Evolutionary conservation across 2,888 invertebrate genomes (phyloP).

Genomic region (Troides aeacus): DNA sequence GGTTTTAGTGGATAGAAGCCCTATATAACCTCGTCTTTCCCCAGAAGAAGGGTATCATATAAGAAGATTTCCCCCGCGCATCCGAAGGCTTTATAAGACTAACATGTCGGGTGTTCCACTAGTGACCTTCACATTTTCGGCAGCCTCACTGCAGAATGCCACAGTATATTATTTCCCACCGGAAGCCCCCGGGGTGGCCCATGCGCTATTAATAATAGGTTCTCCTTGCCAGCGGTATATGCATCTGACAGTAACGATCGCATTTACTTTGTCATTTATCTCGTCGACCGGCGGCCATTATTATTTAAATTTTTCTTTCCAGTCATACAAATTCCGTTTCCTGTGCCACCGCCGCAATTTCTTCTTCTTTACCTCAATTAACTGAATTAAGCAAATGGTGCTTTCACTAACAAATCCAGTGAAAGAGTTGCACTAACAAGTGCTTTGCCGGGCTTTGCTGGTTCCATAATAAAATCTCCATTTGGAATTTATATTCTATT

Average conservation of each 20-base stretch:
- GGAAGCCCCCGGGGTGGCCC: conserved; percentile 55
- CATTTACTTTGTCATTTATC: conserved; percentile 64
- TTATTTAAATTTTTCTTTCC: conserved; percentile 47
- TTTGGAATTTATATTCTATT: conserved; percentile 17
- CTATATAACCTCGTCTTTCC: too few species aligned
- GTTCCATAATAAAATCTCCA: conserved; percentile 17
- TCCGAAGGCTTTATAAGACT: conserved; percentile 7
- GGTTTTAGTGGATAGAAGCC: too few species aligned
- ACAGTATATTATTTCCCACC: conserved; percentile 60
- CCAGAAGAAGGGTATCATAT: too few species aligned
- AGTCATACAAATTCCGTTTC: conserved; percentile 23
- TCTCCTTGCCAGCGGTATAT: conserved; percentile 63
- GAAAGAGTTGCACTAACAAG: conserved; percentile 22
- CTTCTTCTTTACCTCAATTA: conserved; percentile 37
- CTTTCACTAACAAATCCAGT: conserved; percentile 27
- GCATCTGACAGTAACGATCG: conserved; percentile 74
- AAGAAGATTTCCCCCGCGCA: too few species aligned
- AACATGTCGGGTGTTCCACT: conserved; percentile 27
- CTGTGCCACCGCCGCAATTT: conserved; percentile 29
- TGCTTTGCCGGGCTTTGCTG: conserved; percentile 16
- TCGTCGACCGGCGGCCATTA: conserved; percentile 46
- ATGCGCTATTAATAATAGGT: conserved; percentile 68
- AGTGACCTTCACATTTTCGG: conserved; percentile 39
- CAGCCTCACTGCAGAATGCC: conserved; percentile 53
- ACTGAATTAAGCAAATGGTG: conserved; percentile 30